A percentile compares a stretch with the other conserved stretches of the same genome.
Evolutionary conservation across 2,888 invertebrate genomes (phyloP).

Genomic region (Caenorhabditis panamensis): DNA sequence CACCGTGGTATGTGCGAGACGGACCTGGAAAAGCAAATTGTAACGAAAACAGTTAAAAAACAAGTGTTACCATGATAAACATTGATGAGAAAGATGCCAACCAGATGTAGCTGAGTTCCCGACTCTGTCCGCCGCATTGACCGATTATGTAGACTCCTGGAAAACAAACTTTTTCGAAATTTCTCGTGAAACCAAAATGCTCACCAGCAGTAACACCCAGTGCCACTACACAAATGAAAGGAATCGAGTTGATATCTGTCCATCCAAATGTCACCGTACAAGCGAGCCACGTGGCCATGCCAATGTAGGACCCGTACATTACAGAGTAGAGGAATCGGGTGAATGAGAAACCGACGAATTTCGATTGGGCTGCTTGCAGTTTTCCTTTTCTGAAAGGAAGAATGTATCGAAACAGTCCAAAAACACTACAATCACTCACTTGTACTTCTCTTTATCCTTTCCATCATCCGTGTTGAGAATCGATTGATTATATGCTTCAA

Average conservation of each 20-base stretch:
- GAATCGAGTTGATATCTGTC: slow-evolving; percentile 50
- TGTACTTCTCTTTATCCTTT: slow-evolving; percentile 30
- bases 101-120: slow-evolving; percentile 68
- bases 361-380: slow-evolving; percentile 36
- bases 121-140: slow-evolving; percentile 62
- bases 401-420: background rate
- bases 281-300: slow-evolving; percentile 62
- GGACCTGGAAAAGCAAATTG: slow-evolving; percentile 39
- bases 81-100: slow-evolving; percentile 56
- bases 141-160: slow-evolving; percentile 69
- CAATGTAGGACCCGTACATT: slow-evolving; percentile 44
- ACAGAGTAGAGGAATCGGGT: slow-evolving; percentile 59
- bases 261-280: slow-evolving; percentile 63
- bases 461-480: slow-evolving; percentile 18
- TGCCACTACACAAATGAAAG: slow-evolving; percentile 60
- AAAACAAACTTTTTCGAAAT: background rate
- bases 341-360: slow-evolving; percentile 58
- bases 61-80: slow-evolving; percentile 63
- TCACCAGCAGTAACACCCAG: slow-evolving; percentile 63
- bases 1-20: slow-evolving; percentile 24
- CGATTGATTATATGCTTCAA: slow-evolving; percentile 55
- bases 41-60: background rate
- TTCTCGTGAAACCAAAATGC: too few species aligned
- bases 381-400: slow-evolving; percentile 45
- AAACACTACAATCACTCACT: slow-evolving; percentile 14